A percentile compares a stretch with the other conserved stretches of the same genome.
These are phyloP conservation scores for Caenorhabditis panamensis DNA, from an alignment of 2,888 invertebrate genomes.

Conservation along the genomic window DNA sequence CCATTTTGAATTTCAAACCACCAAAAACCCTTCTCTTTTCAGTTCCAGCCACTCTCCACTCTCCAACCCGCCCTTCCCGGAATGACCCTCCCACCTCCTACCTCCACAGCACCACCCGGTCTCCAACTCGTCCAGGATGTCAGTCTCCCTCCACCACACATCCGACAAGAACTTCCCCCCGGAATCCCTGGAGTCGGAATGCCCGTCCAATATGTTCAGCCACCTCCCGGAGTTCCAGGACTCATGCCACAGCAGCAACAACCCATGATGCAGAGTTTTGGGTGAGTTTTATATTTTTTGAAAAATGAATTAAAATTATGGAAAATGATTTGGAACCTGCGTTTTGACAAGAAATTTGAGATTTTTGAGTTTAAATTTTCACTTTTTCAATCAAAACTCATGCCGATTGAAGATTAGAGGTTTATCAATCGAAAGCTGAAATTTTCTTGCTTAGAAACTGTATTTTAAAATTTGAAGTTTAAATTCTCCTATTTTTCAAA, in stretches of 20 bases:
- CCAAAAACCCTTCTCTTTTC: too few species aligned
- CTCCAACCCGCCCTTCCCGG: constrained; percentile 9
- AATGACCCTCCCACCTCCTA: neutral
- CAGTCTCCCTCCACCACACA: constrained; percentile 44
- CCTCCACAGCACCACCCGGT: neutral
- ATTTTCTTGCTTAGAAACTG: too few species aligned
- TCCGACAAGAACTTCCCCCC: constrained; percentile 39
- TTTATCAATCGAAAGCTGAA: too few species aligned
- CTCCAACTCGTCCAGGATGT: constrained; percentile 30
- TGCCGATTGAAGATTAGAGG: too few species aligned
- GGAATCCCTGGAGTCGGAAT: constrained; percentile 44
- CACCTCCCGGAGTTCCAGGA: constrained; percentile 18
- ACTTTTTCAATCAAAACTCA: too few species aligned
- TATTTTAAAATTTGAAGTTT: too few species aligned
- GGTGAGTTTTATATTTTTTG: neutral
- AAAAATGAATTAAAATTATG: neutral
- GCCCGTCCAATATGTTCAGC: constrained; percentile 2
- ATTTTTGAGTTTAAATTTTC: too few species aligned
- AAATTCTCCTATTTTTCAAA: too few species aligned
- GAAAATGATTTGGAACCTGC: too few species aligned
- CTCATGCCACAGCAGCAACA: neutral
- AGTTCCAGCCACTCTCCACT: neutral
- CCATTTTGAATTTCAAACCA: too few species aligned
- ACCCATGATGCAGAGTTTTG: neutral
- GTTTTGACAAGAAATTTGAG: too few species aligned